Evolutionary conservation across 2,888 invertebrate species (phyloP).

Genomic region (Oxyteleia sp.): DNA sequence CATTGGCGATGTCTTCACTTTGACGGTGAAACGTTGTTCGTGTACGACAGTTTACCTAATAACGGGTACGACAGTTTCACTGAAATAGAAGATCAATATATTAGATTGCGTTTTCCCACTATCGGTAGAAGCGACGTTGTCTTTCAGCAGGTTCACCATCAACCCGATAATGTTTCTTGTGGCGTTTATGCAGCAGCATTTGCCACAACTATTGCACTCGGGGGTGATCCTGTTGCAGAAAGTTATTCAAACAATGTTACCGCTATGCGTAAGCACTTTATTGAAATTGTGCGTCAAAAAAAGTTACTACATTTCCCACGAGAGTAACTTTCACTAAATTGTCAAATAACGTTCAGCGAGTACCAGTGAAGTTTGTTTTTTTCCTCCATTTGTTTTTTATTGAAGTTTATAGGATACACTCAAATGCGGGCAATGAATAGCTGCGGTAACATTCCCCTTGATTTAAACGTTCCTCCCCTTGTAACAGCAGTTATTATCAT

Average conservation of each 20-base stretch:
- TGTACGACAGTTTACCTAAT: not conserved
- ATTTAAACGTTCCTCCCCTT: too few species aligned
- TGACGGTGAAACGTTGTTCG: not conserved
- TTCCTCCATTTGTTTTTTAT: too few species aligned
- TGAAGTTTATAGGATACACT: too few species aligned
- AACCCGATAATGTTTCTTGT: not conserved
- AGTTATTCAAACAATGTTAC: not conserved
- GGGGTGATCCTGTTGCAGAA: slow-evolving; percentile 29
- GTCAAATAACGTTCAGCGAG: too few species aligned
- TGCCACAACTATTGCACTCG: slow-evolving; percentile 53
- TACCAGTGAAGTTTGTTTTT: too few species aligned
- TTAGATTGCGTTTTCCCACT: not conserved
- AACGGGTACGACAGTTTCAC: not conserved
- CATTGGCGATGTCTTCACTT: slow-evolving; percentile 4
- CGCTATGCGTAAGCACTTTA: slow-evolving; percentile 4
- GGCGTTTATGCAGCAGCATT: slow-evolving; percentile 61
- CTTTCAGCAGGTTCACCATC: not conserved
- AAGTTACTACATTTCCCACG: not conserved
- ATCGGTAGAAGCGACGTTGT: not conserved
- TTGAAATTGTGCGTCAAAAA: not conserved
- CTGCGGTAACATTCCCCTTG: too few species aligned
- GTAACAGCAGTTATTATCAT: too few species aligned
- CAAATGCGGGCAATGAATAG: too few species aligned
- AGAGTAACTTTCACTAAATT: too few species aligned
- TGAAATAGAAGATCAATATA: slow-evolving; percentile 10